phyloP scores from a whole-genome alignment of 2,797 vertebrate genomes.

The Clangula hyemalis region DNA sequence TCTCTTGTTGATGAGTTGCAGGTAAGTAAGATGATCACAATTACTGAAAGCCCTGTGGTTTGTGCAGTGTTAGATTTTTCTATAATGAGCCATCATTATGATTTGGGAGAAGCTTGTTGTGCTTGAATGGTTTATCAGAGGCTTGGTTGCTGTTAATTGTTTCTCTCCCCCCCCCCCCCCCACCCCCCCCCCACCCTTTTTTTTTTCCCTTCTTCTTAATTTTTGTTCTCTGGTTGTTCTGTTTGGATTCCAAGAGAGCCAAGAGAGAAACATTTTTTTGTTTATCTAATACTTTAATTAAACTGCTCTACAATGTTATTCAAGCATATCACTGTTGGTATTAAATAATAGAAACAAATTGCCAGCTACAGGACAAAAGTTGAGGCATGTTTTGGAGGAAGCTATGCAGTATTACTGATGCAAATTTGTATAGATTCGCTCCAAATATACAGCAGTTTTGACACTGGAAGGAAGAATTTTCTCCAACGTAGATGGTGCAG shows the following conservation, averaged over 20 bases:
- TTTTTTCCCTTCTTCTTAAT: not conserved
- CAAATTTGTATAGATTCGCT: not conserved
- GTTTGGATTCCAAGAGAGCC: conserved; percentile 35
- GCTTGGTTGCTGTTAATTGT: conserved; percentile 66
- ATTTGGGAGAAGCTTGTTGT: conserved; percentile 65
- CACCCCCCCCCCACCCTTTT: too few species aligned
- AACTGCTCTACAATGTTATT: conserved; percentile 38
- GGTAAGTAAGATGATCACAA: not conserved
- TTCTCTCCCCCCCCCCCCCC: not conserved
- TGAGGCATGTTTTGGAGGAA: not conserved
- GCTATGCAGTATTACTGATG: not conserved
- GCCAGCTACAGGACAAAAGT: conserved; percentile 22
- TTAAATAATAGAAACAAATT: conserved; percentile 65
- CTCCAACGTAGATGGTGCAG: not conserved
- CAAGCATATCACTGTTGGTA: conserved; percentile 27
- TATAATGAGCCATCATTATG: conserved; percentile 63
- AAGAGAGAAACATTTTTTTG: conserved; percentile 33
- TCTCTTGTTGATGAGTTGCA: not conserved
- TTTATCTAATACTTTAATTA: conserved; percentile 72
- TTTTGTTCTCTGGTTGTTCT: conserved; percentile 49
- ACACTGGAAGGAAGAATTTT: not conserved
- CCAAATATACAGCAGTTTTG: not conserved
- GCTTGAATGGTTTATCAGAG: conserved; percentile 55
- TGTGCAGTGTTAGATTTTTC: conserved; percentile 48
- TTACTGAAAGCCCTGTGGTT: conserved; percentile 7